Conservation (phyloP, 1,140 invertebrate species). For the Agrilus planipennis region DNA sequence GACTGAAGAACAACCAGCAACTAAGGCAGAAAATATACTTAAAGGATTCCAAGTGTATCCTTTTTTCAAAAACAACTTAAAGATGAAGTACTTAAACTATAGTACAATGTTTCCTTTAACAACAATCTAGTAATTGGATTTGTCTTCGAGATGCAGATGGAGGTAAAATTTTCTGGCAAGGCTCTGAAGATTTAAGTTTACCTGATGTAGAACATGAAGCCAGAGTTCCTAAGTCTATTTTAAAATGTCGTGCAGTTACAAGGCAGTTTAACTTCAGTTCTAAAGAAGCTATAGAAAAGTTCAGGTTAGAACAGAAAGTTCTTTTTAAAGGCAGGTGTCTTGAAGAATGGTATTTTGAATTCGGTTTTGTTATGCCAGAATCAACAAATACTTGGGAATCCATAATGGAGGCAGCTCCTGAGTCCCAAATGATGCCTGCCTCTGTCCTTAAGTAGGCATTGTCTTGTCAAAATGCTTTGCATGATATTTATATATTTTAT, state of each 20-base stretch:
- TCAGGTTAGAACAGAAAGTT: conserved; percentile 86
- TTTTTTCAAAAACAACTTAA: conserved; percentile 21
- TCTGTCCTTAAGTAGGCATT: conserved; percentile 81
- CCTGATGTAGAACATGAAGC: conserved; percentile 92
- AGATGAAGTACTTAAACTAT: conserved; percentile 9
- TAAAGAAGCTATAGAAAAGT: conserved; percentile 89
- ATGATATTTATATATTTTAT: conserved; percentile 10
- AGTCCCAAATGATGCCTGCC: conserved; percentile 99
- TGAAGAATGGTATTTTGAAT: conserved; percentile 98
- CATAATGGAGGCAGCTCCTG: conserved; percentile 94
- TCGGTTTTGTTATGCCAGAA: conserved; percentile 97
- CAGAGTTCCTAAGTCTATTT: conserved; percentile 88
- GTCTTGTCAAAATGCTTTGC: conserved; percentile 2
- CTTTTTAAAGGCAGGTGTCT: conserved; percentile 70
- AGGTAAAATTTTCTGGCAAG: conserved; percentile 95
- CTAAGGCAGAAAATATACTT: conserved; percentile 39
- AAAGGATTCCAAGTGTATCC: conserved; percentile 48
- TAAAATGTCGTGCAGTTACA: conserved; percentile 91
- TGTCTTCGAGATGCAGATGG: conserved; percentile 91
- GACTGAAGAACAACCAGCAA: no score
- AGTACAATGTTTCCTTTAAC: no score
- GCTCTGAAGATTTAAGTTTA: conserved; percentile 88
- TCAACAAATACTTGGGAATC: conserved; percentile 99
- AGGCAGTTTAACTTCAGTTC: conserved; percentile 99
- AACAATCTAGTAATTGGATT: conserved; percentile 98